Conservation (phyloP, 2,113 vertebrate genomes). For the Anguilla japonica region DNA sequence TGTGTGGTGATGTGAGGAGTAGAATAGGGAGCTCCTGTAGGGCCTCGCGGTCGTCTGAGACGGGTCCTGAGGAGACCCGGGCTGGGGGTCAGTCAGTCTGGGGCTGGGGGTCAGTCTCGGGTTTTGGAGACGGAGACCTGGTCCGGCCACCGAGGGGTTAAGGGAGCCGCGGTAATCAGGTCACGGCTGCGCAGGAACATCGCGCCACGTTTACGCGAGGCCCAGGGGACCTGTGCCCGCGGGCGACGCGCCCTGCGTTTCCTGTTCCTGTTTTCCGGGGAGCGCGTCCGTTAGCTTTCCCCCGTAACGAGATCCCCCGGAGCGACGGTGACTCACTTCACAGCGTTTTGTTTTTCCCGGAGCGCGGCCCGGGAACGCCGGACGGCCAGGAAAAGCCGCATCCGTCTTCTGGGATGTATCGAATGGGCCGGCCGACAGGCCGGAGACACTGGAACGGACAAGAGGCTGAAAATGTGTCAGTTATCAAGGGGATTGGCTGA, state of each 20-base stretch:
- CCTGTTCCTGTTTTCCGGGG: conserved; percentile 16
- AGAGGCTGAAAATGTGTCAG: conserved; percentile 51
- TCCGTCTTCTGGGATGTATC: conserved; percentile 53
- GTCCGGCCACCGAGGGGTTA: conserved; percentile 18
- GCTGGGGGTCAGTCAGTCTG: background rate
- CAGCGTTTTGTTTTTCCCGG: conserved; percentile 71
- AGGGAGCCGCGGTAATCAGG: conserved; percentile 19
- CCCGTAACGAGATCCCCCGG: conserved; percentile 47
- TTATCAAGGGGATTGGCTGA: conserved; percentile 53
- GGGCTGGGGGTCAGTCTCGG: background rate
- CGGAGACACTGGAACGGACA: conserved; percentile 34
- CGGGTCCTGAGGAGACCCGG: background rate
- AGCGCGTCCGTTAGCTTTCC: conserved; percentile 47
- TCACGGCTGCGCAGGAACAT: background rate
- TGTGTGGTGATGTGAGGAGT: background rate
- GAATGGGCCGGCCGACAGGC: conserved; percentile 56
- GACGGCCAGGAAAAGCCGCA: conserved; percentile 41
- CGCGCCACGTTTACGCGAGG: background rate
- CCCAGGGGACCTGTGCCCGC: conserved; percentile 13
- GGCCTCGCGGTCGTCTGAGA: background rate
- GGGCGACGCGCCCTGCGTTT: background rate
- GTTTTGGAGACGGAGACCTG: background rate
- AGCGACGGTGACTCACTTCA: conserved; percentile 70
- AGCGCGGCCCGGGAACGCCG: conserved; percentile 64
- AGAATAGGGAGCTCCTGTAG: background rate